Conservation (phyloP, 2,888 invertebrate genomes). For the Hirtodrosophila trivittata region DNA sequence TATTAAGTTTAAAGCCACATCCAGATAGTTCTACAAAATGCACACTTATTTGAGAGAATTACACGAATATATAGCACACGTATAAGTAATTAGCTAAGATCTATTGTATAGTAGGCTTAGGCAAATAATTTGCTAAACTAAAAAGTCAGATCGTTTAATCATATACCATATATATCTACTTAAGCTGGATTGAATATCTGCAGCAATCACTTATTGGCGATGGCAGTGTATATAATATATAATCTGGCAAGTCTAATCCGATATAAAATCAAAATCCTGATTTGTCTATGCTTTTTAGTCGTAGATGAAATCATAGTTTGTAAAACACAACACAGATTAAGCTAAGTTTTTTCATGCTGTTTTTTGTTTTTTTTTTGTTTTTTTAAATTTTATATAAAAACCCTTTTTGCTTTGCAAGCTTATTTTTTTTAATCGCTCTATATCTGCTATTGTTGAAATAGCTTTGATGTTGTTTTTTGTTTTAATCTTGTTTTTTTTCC, state of each 20-base stretch:
- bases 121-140: too few species aligned
- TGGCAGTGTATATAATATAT: too few species aligned
- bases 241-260: constrained; percentile 12
- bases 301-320: too few species aligned
- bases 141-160: too few species aligned
- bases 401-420: constrained; percentile 41
- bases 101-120: constrained; percentile 13
- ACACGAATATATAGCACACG: constrained; percentile 15
- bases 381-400: constrained; percentile 20
- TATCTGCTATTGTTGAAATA: neutral
- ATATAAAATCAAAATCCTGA: constrained; percentile 44
- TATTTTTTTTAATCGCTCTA: neutral
- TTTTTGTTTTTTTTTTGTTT: constrained; percentile 3
- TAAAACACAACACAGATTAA: constrained; percentile 11
- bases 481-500: constrained; percentile 8
- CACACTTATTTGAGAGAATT: constrained; percentile 38
- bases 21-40: constrained; percentile 68
- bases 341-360: constrained; percentile 8
- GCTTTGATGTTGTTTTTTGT: constrained; percentile 9
- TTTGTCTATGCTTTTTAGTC: constrained; percentile 72
- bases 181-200: too few species aligned
- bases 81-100: constrained; percentile 29
- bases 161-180: too few species aligned
- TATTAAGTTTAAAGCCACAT: constrained; percentile 73
- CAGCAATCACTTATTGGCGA: too few species aligned